A percentile compares a stretch with the other conserved stretches of the same genome.
phyloP scores from a whole-genome alignment of 2,113 vertebrate species.

The Osmerus mordax region DNA sequence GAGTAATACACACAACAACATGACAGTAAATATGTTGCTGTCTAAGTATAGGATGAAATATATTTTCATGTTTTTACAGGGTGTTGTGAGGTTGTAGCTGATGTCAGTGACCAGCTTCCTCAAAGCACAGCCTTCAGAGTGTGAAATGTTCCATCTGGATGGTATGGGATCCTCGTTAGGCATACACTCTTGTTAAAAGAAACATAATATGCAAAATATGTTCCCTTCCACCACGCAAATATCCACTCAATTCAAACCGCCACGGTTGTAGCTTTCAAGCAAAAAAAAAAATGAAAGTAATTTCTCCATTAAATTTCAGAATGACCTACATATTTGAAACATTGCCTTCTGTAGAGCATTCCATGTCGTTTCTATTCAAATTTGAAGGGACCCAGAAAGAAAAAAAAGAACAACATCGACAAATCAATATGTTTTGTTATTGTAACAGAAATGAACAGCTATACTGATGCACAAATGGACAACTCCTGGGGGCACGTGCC shows the following conservation, averaged over 20 bases:
- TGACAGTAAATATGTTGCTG: not conserved
- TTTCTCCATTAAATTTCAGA: not conserved
- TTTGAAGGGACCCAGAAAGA: not conserved
- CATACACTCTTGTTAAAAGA: no score
- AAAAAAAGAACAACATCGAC: not conserved
- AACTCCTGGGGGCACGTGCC: not conserved
- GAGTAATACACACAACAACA: not conserved
- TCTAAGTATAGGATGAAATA: not conserved
- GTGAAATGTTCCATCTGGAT: not conserved
- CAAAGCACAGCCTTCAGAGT: not conserved
- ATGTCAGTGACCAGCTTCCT: not conserved
- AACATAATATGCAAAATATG: no score
- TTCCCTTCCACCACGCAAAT: no score
- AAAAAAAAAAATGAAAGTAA: not conserved
- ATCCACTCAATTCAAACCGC: not conserved
- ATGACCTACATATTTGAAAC: not conserved
- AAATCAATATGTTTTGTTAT: not conserved
- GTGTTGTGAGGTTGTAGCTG: not conserved
- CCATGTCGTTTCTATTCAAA: not conserved
- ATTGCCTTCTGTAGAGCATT: not conserved
- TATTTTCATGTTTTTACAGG: not conserved
- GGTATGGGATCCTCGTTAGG: not conserved
- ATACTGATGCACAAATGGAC: no score
- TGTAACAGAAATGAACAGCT: no score
- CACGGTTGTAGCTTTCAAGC: not conserved